phyloP scores from a whole-genome alignment of 2,113 vertebrate species.

The Carettochelys insculpta region DNA sequence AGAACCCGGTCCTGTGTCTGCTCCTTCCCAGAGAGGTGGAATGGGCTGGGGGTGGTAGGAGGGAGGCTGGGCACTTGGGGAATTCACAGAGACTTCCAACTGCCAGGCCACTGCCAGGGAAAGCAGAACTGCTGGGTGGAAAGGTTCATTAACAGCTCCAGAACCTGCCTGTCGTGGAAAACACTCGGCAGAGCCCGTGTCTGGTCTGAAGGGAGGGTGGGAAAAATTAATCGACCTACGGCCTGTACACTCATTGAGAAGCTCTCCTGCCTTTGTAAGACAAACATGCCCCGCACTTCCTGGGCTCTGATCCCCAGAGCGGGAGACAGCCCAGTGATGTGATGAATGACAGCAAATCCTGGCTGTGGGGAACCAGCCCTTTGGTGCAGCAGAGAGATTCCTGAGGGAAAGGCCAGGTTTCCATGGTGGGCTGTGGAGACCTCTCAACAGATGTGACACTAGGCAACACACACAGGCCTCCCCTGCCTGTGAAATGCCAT shows the following conservation, averaged over 20 bases:
- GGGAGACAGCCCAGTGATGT: slow-evolving; percentile 48
- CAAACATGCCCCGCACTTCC: slow-evolving; percentile 26
- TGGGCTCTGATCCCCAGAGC: slow-evolving; percentile 33
- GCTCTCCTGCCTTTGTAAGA: not conserved
- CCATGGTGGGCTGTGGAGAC: slow-evolving; percentile 53
- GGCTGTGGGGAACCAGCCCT: slow-evolving; percentile 30
- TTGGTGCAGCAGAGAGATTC: slow-evolving; percentile 21
- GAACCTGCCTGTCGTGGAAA: slow-evolving; percentile 27
- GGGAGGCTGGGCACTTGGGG: not conserved
- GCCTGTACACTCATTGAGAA: slow-evolving; percentile 16
- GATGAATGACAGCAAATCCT: not conserved
- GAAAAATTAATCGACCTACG: slow-evolving; percentile 58
- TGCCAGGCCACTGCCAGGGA: fast-evolving
- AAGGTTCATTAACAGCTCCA: slow-evolving; percentile 52
- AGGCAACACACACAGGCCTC: slow-evolving; percentile 36
- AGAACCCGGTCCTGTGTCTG: not conserved
- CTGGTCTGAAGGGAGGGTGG: slow-evolving; percentile 30
- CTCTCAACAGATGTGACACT: slow-evolving; percentile 35
- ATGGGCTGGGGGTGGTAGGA: not conserved
- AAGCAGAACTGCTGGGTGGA: not conserved
- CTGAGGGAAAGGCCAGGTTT: slow-evolving; percentile 57
- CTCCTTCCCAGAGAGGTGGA: not conserved
- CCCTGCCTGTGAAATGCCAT: slow-evolving; percentile 55
- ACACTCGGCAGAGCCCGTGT: not conserved
- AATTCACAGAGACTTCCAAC: not conserved